Evolutionary conservation across 2,888 invertebrate species (phyloP), one percentile per base, ranked within the genome.

Genomic region (Trisateles emortualis): DNA sequence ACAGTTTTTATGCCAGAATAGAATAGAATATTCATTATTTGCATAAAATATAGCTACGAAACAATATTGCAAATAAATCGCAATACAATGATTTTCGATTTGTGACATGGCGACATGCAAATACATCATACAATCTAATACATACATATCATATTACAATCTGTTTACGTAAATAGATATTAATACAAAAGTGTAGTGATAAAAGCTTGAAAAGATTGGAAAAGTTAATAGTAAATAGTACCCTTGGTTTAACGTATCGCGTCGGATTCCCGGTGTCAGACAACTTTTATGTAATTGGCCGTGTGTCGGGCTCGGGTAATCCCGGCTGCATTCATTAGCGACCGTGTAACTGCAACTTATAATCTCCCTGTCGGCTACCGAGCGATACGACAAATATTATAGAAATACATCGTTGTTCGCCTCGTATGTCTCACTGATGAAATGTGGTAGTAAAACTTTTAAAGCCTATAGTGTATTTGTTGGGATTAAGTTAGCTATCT

Each of bases 281-380:
- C 65, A 81, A 85, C 82, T 85, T 87, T 84, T 83, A 79, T 81
- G 72, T 79, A 82, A 86, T 81, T 83, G 79, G 76, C 69, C 74
- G 62, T 59, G 70, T 72, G 67, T 69, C 67, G 55, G 64, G 48
- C 59, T 57, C 26, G 67, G 42, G 62, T 84, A 87, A 87, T 86
- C 85, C 84, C 65, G 56, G 71, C 78, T 78, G 79, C 79, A 83
- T 84, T 87, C 83, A 87, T 87, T 88, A 86, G 76, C 64, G 71
- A 57, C 71, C 57, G 62, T 76, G 76, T 76, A 79, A 81, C 71
- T 80, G 80, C 81, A 86, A 87, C 82, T 86, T 83, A 79, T 87
- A 87, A 86, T 84, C 86, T 78, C 64, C 55, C 63, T 67, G 68
- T 71, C 71, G 63, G 59, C 53, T 52, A 58, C 43, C 38, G 47